Base-by-base conservation (phyloP, 2,888 invertebrate genomes). In the Stenoptilia bipunctidactyla region DNA sequence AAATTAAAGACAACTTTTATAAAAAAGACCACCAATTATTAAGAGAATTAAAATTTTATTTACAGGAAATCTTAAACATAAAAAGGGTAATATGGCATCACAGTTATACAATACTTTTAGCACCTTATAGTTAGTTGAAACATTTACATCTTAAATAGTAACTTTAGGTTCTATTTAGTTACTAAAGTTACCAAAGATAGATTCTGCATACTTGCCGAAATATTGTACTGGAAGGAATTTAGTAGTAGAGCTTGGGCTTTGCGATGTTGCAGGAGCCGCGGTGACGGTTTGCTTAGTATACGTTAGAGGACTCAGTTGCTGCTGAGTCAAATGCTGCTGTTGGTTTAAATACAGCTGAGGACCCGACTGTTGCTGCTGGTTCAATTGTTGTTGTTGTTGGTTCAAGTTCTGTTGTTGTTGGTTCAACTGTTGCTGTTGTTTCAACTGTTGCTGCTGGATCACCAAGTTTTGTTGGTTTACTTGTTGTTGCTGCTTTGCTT, bases 141-240 rank as follows among this genome's bases (percentile, higher is more conserved):
- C n/a, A n/a, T n/a, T n/a, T n/a, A n/a, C n/a, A n/a, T n/a, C n/a
- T n/a, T n/a, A n/a, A n/a, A n/a, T n/a, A n/a, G n/a, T n/a, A n/a
- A n/a, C n/a, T n/a, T n/a, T n/a, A n/a, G n/a, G n/a, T n/a, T n/a
- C n/a, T n/a, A n/a, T n/a, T n/a, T n/a, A n/a, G n/a, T n/a, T n/a
- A 20, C 53, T 53, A 42, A 50, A 49, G 36, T 50, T 45, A 13
- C 58, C 55, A 44, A 75, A 71, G 33, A 76, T 52, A 1, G 62
- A 54, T 6, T 67, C 61, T 0, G 77, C 74, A 15, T 58, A 73
- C 45, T 74, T 73, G 0, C 76, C 76, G 40, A 67, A 74, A 44
- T 71, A 77, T 41, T 76, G 77, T 4, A 75, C 64, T 5, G 71
- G 55, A 1, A 43, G 10, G 47, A 41, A 20, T 8, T 20, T 20